Evolutionary conservation across 2,113 vertebrate genomes (phyloP).

Genomic region (Takifugu flavidus): DNA sequence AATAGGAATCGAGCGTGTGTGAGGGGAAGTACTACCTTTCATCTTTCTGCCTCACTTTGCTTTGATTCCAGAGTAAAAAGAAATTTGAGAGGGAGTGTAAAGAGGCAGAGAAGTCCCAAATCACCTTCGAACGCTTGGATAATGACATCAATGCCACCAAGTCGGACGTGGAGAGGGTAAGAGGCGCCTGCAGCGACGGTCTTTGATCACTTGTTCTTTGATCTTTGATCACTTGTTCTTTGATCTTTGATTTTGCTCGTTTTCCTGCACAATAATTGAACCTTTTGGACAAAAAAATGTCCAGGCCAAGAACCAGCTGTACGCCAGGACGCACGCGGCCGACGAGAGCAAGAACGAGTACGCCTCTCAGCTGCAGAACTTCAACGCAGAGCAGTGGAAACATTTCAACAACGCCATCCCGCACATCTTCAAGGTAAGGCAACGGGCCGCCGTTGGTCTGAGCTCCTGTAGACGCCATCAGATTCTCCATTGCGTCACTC

Average conservation of each 20-base stretch:
- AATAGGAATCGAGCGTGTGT: no score
- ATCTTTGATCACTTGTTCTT: neutral
- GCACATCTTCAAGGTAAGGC: slow-evolving; percentile 92
- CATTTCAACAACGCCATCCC: slow-evolving; percentile 94
- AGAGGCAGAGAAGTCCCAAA: slow-evolving; percentile 94
- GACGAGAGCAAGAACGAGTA: slow-evolving; percentile 99
- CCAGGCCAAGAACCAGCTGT: slow-evolving; percentile 93
- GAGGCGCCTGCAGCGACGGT: neutral
- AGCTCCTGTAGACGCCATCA: neutral
- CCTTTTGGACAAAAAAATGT: neutral
- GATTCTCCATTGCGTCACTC: neutral
- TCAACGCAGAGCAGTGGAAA: slow-evolving; percentile 94
- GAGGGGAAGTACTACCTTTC: neutral
- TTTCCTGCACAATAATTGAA: no score
- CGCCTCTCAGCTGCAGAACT: slow-evolving; percentile 94
- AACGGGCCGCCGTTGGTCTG: no score
- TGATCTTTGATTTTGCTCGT: no score
- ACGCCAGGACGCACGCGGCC: slow-evolving; percentile 90
- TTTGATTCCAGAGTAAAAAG: slow-evolving; percentile 86
- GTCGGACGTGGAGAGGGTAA: slow-evolving; percentile 98
- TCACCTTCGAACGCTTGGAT: slow-evolving; percentile 88
- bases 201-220: neutral
- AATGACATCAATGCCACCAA: slow-evolving; percentile 97
- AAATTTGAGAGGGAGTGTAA: slow-evolving; percentile 97
- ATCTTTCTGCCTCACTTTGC: neutral